Percentiles rank a stretch among this genome's conserved stretches.
Conservation (phyloP, 1,140 invertebrate species). For the Drosophila pallidifrons region DNA sequence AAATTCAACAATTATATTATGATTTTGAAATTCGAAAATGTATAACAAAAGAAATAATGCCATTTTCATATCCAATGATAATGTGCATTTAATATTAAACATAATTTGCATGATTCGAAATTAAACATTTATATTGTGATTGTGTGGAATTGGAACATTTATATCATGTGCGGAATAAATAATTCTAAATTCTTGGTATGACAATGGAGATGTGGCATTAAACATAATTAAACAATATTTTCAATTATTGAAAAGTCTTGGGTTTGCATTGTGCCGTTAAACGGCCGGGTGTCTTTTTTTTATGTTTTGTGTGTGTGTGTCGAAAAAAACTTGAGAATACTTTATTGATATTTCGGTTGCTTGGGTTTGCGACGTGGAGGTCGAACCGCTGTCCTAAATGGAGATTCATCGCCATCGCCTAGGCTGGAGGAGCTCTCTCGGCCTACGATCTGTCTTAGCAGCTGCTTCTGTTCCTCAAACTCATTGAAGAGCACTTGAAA, state of each 20-base stretch:
- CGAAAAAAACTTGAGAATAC: slow-evolving; percentile 4
- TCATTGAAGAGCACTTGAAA: slow-evolving; percentile 21
- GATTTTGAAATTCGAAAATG: too few species aligned
- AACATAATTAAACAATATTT: background rate
- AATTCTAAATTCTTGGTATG: background rate
- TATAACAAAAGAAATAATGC: too few species aligned
- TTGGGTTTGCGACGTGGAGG: slow-evolving; percentile 10
- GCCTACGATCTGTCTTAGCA: slow-evolving; percentile 1
- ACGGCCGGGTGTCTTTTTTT: slow-evolving; percentile 1
- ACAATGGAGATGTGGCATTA: slow-evolving; percentile 2
- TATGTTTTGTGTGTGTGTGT: too few species aligned
- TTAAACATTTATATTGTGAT: slow-evolving; percentile 1
- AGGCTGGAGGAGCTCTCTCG: slow-evolving; percentile 17
- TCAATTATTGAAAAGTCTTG: slow-evolving; percentile 4
- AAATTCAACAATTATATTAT: too few species aligned
- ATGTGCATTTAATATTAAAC: background rate
- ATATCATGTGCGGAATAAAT: background rate
- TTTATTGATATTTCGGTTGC: background rate
- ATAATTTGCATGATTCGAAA: background rate
- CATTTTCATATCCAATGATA: background rate
- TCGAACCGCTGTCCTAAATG: slow-evolving; percentile 9
- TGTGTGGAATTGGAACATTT: background rate
- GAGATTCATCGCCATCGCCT: slow-evolving; percentile 7
- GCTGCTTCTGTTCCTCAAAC: slow-evolving; percentile 16
- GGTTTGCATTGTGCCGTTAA: slow-evolving; percentile 1